These are phyloP conservation scores for Drosophila arawakana DNA, from an alignment of 1,140 invertebrate species.

Conservation along the genomic window DNA sequence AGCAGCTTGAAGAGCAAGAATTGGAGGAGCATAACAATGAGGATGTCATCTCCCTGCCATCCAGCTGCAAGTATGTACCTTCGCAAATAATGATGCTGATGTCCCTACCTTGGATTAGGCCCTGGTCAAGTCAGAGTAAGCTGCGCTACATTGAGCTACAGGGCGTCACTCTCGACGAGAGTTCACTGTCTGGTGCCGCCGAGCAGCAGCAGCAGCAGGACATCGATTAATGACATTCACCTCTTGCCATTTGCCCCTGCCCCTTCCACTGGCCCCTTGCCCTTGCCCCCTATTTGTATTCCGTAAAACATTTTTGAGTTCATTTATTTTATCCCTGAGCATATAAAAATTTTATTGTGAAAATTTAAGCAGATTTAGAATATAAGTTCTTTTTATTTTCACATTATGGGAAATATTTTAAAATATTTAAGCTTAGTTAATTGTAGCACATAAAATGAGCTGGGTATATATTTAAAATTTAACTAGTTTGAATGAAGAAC, in stretches of 20 bases:
- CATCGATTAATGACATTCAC: conserved; percentile 21
- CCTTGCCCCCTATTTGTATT: not conserved
- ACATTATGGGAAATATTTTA: too few relatives aligned
- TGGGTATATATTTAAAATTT: too few relatives aligned
- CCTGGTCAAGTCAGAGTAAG: conserved; percentile 23
- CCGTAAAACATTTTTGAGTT: conserved; percentile 6
- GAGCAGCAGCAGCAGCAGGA: conserved; percentile 37
- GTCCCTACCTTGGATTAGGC: conserved; percentile 41
- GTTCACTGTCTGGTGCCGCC: not conserved
- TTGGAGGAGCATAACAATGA: not conserved
- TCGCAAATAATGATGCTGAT: conserved; percentile 47
- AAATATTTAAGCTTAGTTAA: too few relatives aligned
- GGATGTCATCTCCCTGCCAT: not conserved
- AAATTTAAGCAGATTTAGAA: conserved; percentile 8
- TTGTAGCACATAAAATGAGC: too few relatives aligned
- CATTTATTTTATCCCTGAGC: conserved; percentile 17
- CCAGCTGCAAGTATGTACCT: conserved; percentile 26
- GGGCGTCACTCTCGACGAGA: conserved; percentile 36
- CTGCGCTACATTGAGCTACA: conserved; percentile 35
- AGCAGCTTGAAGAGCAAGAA: not conserved
- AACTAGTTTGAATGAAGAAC: too few relatives aligned
- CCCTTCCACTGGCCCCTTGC: not conserved
- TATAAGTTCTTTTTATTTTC: not conserved
- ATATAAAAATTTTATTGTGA: conserved; percentile 39
- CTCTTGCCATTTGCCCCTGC: too few relatives aligned